Conservation (phyloP, 2,797 vertebrate genomes). For the Sternotherus odoratus region DNA sequence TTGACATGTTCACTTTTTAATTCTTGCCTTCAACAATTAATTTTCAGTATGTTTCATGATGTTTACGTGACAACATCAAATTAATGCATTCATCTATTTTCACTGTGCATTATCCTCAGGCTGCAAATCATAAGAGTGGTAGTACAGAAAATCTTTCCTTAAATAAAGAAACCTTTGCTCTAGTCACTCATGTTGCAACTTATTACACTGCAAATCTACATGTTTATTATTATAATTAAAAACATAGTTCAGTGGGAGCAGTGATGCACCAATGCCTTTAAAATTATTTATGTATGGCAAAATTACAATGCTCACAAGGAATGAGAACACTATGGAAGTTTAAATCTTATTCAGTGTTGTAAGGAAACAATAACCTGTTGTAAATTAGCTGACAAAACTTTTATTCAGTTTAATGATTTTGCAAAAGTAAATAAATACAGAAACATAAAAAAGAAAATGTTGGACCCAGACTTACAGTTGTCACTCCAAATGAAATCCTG, state of each 20-base stretch:
- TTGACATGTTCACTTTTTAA: neutral
- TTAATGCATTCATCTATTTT: neutral
- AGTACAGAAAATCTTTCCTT: neutral
- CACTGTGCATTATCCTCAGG: rapidly evolving
- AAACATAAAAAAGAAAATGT: neutral
- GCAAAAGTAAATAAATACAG: neutral
- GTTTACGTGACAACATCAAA: neutral
- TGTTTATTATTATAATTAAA: neutral
- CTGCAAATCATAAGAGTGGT: neutral
- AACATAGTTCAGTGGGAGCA: neutral
- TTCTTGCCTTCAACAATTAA: neutral
- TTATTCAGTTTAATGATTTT: neutral
- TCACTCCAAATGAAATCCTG: neutral
- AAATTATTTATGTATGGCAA: neutral
- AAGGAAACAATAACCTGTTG: neutral
- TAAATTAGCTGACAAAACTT: neutral
- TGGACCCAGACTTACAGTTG: neutral
- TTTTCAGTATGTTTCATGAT: neutral
- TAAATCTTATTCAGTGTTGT: rapidly evolving
- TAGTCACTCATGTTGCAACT: neutral
- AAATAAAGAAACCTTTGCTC: neutral
- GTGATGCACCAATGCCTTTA: neutral
- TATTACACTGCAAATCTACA: neutral
- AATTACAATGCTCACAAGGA: neutral
- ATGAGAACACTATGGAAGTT: neutral